Conservation (phyloP, 2,797 vertebrate species). For the Cyclura pinguis region DNA sequence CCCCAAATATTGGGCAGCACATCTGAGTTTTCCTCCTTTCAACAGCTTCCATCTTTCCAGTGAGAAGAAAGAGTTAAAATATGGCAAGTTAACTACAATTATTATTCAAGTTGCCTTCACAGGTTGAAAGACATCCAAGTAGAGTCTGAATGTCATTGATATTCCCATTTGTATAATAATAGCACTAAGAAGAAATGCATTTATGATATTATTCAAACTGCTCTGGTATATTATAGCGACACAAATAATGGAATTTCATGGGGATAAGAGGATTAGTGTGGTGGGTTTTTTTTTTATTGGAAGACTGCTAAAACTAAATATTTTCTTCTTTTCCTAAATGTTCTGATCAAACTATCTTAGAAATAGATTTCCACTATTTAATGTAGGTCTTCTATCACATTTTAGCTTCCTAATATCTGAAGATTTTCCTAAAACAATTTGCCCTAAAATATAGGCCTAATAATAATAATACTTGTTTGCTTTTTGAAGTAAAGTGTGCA, state of each 20-base stretch:
- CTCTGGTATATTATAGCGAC: conserved; percentile 20
- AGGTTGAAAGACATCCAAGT: not conserved
- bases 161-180: conserved; percentile 18
- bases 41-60: not conserved
- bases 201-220: conserved; percentile 18
- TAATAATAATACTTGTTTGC: not conserved
- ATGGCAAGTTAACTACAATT: conserved; percentile 20
- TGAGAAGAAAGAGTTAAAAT: conserved; percentile 18
- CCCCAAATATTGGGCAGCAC: not conserved
- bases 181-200: not conserved
- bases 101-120: not conserved
- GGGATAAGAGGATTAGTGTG: not conserved
- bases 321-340: conserved; percentile 23
- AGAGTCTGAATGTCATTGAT: conserved; percentile 26
- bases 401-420: conserved; percentile 5
- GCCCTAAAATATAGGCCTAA: not conserved
- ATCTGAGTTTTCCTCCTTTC: not conserved
- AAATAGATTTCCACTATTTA: conserved; percentile 27
- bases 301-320: conserved; percentile 1
- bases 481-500: not conserved
- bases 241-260: conserved; percentile 16
- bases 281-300: not conserved
- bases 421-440: not conserved
- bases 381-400: not conserved
- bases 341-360: conserved; percentile 2